Evolutionary conservation across 2,888 invertebrate genomes (phyloP).

Genomic region (Mythimna loreyi): DNA sequence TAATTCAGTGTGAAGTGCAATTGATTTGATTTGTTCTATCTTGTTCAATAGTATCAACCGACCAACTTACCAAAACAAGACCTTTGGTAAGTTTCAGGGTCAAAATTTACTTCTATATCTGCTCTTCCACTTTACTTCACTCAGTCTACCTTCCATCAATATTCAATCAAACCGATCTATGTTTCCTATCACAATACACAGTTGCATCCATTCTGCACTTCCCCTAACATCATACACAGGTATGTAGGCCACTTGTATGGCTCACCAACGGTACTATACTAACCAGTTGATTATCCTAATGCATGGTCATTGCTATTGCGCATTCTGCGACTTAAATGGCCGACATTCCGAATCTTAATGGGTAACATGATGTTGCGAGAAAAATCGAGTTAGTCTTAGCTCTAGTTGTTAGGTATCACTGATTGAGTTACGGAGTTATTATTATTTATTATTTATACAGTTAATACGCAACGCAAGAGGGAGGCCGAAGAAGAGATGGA

Average conservation of each 20-base stretch:
- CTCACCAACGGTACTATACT: slow-evolving; percentile 51
- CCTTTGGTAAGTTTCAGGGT: not conserved
- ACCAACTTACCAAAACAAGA: too few species aligned
- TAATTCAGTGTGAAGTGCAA: too few species aligned
- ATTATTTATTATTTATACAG: too few species aligned
- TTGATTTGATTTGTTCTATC: not conserved
- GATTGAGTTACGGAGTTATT: not conserved
- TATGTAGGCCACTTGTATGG: slow-evolving; percentile 53
- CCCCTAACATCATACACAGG: slow-evolving; percentile 29
- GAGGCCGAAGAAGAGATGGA: too few species aligned
- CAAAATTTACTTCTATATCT: not conserved
- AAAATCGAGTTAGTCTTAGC: slow-evolving; percentile 16
- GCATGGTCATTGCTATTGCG: slow-evolving; percentile 38
- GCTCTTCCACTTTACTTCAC: not conserved
- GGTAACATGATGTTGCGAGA: slow-evolving; percentile 26
- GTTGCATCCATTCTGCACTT: slow-evolving; percentile 29
- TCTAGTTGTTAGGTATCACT: slow-evolving; percentile 14
- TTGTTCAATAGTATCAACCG: not conserved
- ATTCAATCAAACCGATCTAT: not conserved
- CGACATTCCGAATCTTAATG: slow-evolving; percentile 37
- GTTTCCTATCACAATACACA: slow-evolving; percentile 20
- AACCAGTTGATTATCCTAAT: slow-evolving; percentile 58
- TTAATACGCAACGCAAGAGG: too few species aligned
- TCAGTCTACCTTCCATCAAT: not conserved
- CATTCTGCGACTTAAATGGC: slow-evolving; percentile 38